Evolutionary conservation across 2,113 vertebrate genomes (phyloP).

Genomic region (Onychostoma macrolepis): DNA sequence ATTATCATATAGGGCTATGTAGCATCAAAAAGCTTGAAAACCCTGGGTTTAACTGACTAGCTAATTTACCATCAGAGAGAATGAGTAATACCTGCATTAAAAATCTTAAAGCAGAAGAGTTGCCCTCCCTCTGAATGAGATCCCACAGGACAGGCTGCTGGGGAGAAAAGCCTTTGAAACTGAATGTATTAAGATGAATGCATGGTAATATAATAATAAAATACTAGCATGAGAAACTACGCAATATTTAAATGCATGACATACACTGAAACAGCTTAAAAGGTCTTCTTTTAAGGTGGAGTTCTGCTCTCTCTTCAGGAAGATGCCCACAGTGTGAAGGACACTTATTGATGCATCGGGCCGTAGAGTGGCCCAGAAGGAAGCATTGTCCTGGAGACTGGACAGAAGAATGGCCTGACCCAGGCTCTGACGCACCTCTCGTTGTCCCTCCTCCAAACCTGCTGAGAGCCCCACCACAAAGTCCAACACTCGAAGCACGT

Average conservation of each 20-base stretch:
- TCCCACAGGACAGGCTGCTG: constrained; percentile 84
- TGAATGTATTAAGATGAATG: not conserved
- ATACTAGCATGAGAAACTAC: not conserved
- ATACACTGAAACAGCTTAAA: constrained; percentile 88
- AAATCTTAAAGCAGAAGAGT: constrained; percentile 78
- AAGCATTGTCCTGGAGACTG: constrained; percentile 86
- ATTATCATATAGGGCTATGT: not conserved
- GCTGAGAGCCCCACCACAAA: constrained; percentile 80
- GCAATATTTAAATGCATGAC: constrained; percentile 49
- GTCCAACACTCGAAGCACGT: constrained; percentile 82
- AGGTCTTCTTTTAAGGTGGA: constrained; percentile 79
- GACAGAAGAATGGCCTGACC: constrained; percentile 88
- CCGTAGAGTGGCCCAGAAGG: constrained; percentile 80
- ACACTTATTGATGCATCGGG: constrained; percentile 79
- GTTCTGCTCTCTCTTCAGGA: constrained; percentile 78
- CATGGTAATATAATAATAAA: not conserved
- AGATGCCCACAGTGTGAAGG: constrained; percentile 80
- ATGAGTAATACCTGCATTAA: constrained; percentile 79
- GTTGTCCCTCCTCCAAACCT: constrained; percentile 76
- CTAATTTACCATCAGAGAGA: not conserved
- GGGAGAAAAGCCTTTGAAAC: constrained; percentile 22
- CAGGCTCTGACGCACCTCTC: constrained; percentile 79
- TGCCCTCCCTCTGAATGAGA: constrained; percentile 82
- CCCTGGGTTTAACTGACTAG: not conserved
- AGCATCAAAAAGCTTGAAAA: not conserved